Conservation (phyloP, 2,888 invertebrate genomes). For the Tuberolachnus salignus region DNA sequence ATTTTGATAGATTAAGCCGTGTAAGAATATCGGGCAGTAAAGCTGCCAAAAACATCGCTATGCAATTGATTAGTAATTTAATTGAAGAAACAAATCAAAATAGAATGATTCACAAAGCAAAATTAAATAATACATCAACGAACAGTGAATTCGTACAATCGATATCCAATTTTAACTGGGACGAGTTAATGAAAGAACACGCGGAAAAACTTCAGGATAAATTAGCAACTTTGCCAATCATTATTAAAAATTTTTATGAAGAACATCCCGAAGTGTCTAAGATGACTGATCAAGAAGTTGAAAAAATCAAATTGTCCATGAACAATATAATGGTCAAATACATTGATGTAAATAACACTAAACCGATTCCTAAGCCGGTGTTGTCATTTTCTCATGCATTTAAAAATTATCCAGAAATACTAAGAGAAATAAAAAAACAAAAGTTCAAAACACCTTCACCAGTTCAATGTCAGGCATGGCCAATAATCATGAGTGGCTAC, state of each 20-base stretch:
- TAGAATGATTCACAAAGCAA: constrained; percentile 1
- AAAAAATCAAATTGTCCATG: constrained; percentile 66
- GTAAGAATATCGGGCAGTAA: constrained; percentile 41
- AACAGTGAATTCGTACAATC: background rate
- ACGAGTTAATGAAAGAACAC: constrained; percentile 49
- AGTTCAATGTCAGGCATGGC: constrained; percentile 95
- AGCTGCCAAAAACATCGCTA: constrained; percentile 33
- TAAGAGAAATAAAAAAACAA: constrained; percentile 79
- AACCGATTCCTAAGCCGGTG: constrained; percentile 77
- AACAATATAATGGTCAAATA: constrained; percentile 76
- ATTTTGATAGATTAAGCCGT: background rate
- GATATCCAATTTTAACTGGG: constrained; percentile 33
- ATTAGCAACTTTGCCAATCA: constrained; percentile 71
- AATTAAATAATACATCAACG: background rate
- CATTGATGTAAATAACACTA: constrained; percentile 60
- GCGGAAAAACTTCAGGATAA: constrained; percentile 64
- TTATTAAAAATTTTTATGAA: constrained; percentile 82
- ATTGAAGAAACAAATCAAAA: constrained; percentile 58
- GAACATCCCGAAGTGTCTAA: constrained; percentile 75
- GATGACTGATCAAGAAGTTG: constrained; percentile 71
- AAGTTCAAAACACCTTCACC: constrained; percentile 85
- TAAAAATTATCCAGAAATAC: constrained; percentile 78
- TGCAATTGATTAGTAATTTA: constrained; percentile 60
- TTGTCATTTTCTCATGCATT: constrained; percentile 75
- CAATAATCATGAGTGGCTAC: constrained; percentile 84